These are phyloP conservation scores for Potamilus streckersoni DNA, from an alignment of 1,140 invertebrate species.

Conservation along the genomic window DNA sequence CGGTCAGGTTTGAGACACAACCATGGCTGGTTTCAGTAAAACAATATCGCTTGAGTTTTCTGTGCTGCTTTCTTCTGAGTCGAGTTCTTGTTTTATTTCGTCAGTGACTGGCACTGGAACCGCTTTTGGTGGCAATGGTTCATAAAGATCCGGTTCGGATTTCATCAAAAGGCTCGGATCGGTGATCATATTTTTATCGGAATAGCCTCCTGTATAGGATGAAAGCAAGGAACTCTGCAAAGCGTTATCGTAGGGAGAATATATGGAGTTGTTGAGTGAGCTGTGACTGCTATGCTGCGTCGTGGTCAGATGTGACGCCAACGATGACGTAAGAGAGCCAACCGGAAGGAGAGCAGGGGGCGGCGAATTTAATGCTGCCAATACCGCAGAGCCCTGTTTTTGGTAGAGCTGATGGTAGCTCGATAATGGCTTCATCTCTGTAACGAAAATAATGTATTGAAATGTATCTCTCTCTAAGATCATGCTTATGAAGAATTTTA, in stretches of 20 bases:
- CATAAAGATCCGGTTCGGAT: slow-evolving; percentile 25
- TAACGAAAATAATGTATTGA: slow-evolving; percentile 1
- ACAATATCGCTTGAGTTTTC: slow-evolving; percentile 19
- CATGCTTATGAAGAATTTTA: no score
- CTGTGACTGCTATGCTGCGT: background rate
- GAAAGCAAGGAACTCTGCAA: background rate
- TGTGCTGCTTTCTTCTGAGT: background rate
- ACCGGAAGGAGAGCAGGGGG: slow-evolving; percentile 22
- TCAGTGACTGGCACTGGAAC: slow-evolving; percentile 15
- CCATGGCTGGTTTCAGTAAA: slow-evolving; percentile 23
- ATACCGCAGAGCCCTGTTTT: slow-evolving; percentile 20
- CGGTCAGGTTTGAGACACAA: slow-evolving; percentile 9
- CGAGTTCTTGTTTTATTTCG: slow-evolving; percentile 1
- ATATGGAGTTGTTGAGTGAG: background rate
- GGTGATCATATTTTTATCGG: slow-evolving; percentile 13
- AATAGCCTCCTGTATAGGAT: slow-evolving; percentile 11
- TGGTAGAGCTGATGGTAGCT: slow-evolving; percentile 23
- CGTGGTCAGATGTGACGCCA: background rate
- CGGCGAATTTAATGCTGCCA: slow-evolving; percentile 16
- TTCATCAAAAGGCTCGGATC: slow-evolving; percentile 21
- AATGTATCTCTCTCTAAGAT: no score
- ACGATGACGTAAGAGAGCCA: slow-evolving; percentile 12
- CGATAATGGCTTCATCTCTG: slow-evolving; percentile 17
- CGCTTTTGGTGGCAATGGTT: slow-evolving; percentile 22
- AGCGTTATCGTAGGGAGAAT: background rate